Conservation (phyloP, 64 coral and sea anemone species). For the Dendrophyllia cribrosa region DNA sequence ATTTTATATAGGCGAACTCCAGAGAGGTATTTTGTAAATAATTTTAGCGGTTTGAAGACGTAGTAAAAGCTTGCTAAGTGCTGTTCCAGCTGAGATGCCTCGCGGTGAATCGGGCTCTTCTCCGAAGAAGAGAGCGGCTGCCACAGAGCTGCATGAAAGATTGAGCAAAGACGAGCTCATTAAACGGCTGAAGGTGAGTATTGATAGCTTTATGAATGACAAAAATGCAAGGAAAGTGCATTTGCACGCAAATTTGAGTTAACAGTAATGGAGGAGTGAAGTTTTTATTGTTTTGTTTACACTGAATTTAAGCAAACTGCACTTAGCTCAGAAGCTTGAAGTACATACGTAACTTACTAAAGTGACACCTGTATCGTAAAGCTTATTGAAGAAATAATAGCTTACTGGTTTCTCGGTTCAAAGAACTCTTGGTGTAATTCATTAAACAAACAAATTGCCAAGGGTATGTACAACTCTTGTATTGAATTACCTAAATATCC, state of each 20-base stretch:
- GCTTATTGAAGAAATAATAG: too few species aligned
- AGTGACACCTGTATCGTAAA: too few species aligned
- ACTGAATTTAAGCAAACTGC: too few species aligned
- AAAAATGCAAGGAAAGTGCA: not conserved
- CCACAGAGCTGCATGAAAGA: slow-evolving; percentile 63
- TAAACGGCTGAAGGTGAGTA: slow-evolving; percentile 76
- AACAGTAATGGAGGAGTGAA: too few species aligned
- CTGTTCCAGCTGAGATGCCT: slow-evolving; percentile 27
- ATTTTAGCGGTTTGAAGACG: not conserved
- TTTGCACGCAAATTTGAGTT: not conserved
- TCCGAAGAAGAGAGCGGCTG: slow-evolving; percentile 61
- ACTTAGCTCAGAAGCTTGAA: too few species aligned
- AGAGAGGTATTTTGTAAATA: not conserved
- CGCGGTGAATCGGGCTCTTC: slow-evolving; percentile 49
- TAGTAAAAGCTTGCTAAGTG: not conserved
- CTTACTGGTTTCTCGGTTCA: too few species aligned
- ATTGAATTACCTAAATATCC: too few species aligned
- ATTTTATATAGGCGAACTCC: not conserved
- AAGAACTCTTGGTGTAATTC: too few species aligned
- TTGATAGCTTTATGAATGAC: not conserved
- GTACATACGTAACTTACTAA: too few species aligned
- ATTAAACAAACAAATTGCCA: too few species aligned
- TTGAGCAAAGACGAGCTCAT: slow-evolving; percentile 81
- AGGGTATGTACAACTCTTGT: too few species aligned
- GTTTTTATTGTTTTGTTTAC: too few species aligned